Conservation (phyloP, 1,140 invertebrate species). For the Rhyacophila brunnea region DNA sequence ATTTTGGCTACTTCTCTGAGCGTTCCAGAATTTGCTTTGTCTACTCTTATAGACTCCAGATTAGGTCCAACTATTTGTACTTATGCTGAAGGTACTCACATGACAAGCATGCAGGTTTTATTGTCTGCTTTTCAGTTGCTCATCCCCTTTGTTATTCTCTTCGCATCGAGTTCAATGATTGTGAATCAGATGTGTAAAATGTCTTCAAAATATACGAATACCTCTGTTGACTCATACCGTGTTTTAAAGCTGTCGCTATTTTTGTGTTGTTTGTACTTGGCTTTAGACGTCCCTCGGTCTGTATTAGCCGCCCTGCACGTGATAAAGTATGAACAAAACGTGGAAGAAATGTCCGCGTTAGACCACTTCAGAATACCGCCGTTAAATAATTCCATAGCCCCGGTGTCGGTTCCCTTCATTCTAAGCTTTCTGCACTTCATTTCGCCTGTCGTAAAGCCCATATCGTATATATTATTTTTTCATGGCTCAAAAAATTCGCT, state of each 20-base stretch:
- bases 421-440: slow-evolving; percentile 42
- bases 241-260: slow-evolving; percentile 47
- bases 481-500: no score
- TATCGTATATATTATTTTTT: slow-evolving; percentile 10
- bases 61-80: slow-evolving; percentile 41
- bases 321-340: slow-evolving; percentile 37
- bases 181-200: slow-evolving; percentile 42
- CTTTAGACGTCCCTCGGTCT: slow-evolving; percentile 45
- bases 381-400: slow-evolving; percentile 16
- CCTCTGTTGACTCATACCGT: slow-evolving; percentile 39
- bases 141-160: slow-evolving; percentile 44
- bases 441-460: slow-evolving; percentile 21
- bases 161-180: slow-evolving; percentile 37
- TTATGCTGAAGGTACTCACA: slow-evolving; percentile 44
- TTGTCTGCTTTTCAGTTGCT: slow-evolving; percentile 47
- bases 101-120: slow-evolving; percentile 46
- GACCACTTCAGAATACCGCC: slow-evolving; percentile 31
- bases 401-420: slow-evolving; percentile 37
- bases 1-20: slow-evolving; percentile 54
- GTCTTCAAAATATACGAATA: slow-evolving; percentile 29
- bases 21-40: slow-evolving; percentile 53
- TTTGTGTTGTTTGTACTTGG: slow-evolving; percentile 43
- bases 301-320: slow-evolving; percentile 39
- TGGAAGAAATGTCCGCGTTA: slow-evolving; percentile 27
- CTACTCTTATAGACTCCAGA: slow-evolving; percentile 42